Conservation (phyloP, 1,140 invertebrate species). For the Drosophila insularis region DNA sequence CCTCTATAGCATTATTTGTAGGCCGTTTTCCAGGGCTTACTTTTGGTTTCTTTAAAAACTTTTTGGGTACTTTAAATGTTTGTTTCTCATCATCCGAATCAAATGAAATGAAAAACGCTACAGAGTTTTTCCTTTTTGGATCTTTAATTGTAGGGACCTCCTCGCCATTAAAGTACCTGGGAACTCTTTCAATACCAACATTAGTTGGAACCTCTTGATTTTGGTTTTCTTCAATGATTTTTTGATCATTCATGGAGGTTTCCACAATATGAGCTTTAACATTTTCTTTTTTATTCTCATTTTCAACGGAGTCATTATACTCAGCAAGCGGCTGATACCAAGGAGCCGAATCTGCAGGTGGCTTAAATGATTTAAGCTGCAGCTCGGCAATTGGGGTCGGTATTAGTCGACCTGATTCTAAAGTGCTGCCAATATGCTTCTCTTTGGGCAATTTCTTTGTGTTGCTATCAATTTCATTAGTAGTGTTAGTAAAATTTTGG, state of each 20-base stretch:
- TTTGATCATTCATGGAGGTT: background rate
- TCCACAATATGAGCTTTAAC: background rate
- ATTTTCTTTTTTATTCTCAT: background rate
- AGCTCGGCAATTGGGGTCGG: slow-evolving; percentile 61
- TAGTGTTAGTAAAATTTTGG: slow-evolving; percentile 51
- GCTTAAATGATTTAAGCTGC: slow-evolving; percentile 65
- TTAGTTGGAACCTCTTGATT: background rate
- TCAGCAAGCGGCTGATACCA: slow-evolving; percentile 47
- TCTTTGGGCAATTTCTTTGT: slow-evolving; percentile 52
- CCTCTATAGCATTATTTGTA: background rate
- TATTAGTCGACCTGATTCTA: slow-evolving; percentile 46
- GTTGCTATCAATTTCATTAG: slow-evolving; percentile 51
- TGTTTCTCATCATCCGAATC: slow-evolving; percentile 51
- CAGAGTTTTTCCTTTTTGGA: slow-evolving; percentile 40
- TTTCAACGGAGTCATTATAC: background rate
- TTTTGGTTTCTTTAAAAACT: slow-evolving; percentile 22
- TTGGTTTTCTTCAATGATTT: background rate
- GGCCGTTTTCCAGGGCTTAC: background rate
- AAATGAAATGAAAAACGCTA: slow-evolving; percentile 63
- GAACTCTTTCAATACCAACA: slow-evolving; percentile 21
- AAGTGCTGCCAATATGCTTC: slow-evolving; percentile 41
- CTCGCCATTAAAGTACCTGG: slow-evolving; percentile 44
- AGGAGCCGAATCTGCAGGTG: slow-evolving; percentile 35
- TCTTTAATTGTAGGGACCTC: slow-evolving; percentile 4
- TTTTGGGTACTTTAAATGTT: slow-evolving; percentile 56